Conservation (phyloP, 2,888 invertebrate species). For the Hoplodrina blanda region DNA sequence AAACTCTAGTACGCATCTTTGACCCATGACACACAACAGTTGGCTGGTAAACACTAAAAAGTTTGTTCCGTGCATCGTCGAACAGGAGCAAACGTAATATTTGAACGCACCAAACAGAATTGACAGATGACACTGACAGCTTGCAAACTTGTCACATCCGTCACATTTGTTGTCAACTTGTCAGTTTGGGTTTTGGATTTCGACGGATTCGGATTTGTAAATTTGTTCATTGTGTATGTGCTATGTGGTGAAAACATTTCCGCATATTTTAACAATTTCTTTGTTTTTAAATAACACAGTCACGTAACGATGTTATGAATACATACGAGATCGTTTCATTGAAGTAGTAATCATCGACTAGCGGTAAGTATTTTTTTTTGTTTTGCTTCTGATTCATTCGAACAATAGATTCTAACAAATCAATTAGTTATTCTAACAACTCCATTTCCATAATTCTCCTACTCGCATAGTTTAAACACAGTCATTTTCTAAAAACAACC, state of each 20-base stretch:
- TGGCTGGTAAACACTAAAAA: no score
- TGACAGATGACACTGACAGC: background rate
- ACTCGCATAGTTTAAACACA: background rate
- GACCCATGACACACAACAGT: no score
- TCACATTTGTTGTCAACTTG: no score
- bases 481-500: background rate
- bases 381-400: slow-evolving; percentile 42
- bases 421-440: slow-evolving; percentile 22
- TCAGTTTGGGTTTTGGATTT: no score
- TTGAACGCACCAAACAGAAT: background rate
- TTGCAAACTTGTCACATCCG: background rate
- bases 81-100: background rate
- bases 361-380: slow-evolving; percentile 51
- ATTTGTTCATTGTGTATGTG: slow-evolving; percentile 19
- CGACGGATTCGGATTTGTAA: background rate
- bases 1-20: no score
- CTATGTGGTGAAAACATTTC: slow-evolving; percentile 32
- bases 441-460: background rate
- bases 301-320: slow-evolving; percentile 53
- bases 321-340: slow-evolving; percentile 6
- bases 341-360: slow-evolving; percentile 21
- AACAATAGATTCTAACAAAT: slow-evolving; percentile 38
- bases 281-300: slow-evolving; percentile 29
- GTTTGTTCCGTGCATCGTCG: background rate
- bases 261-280: slow-evolving; percentile 34